Evolutionary conservation across 2,113 vertebrate genomes (phyloP).

Genomic region (Heterocephalus glaber): DNA sequence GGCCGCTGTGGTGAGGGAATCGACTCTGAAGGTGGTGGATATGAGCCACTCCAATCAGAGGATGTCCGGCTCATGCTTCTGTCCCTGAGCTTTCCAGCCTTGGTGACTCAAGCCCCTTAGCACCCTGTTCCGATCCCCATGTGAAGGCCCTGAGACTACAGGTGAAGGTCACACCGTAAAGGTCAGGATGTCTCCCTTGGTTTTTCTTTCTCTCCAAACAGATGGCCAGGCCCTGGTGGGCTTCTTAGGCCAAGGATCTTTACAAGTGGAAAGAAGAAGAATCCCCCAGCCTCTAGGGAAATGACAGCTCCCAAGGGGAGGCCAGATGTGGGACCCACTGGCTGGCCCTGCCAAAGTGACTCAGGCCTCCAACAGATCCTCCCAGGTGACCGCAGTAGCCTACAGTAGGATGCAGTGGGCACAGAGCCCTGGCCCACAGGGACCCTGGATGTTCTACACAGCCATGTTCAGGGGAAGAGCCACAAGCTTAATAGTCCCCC

Average conservation of each 20-base stretch:
- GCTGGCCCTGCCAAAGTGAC: neutral
- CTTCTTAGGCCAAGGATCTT: neutral
- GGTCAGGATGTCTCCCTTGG: rapidly evolving
- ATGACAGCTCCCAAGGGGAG: neutral
- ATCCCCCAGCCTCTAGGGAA: neutral
- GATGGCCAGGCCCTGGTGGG: neutral
- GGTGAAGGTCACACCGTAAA: rapidly evolving
- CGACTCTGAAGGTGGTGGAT: neutral
- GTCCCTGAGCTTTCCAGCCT: neutral
- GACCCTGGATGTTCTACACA: neutral
- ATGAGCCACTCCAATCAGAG: rapidly evolving
- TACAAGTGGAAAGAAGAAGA: neutral
- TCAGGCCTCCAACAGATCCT: neutral
- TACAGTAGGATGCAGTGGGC: neutral
- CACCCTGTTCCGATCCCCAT: rapidly evolving
- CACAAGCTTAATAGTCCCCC: neutral
- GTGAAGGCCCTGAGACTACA: too few species aligned
- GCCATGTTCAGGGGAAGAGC: neutral
- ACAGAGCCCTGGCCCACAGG: neutral
- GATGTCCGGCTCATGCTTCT: neutral
- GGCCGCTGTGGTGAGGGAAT: neutral
- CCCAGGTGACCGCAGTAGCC: neutral
- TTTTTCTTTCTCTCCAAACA: neutral
- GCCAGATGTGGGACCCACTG: neutral
- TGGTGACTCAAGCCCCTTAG: neutral